A percentile compares a stretch with the other conserved stretches of the same genome.
Evolutionary conservation across 2,888 invertebrate genomes (phyloP).

Genomic region (Torymus auratus): DNA sequence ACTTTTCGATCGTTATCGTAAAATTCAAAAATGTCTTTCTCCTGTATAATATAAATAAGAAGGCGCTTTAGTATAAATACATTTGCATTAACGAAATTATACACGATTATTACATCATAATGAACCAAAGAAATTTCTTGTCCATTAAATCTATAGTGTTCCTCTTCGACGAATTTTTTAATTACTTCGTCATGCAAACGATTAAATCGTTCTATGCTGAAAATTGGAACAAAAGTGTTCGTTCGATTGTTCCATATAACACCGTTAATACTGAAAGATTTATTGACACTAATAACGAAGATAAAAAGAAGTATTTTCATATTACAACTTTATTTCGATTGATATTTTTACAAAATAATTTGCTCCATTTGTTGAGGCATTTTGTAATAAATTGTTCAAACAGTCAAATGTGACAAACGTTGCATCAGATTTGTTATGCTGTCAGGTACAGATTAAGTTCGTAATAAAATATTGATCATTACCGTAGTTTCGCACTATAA

Average conservation of each 20-base stretch:
- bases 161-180: background rate
- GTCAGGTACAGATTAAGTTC: too few relatives aligned
- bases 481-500: too few relatives aligned
- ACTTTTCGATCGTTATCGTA: conserved; percentile 61
- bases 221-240: conserved; percentile 43
- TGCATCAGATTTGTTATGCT: too few relatives aligned
- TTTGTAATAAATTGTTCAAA: too few relatives aligned
- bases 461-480: too few relatives aligned
- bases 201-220: conserved; percentile 10
- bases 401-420: too few relatives aligned
- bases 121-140: conserved; percentile 20
- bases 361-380: too few relatives aligned
- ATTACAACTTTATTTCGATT: background rate
- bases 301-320: conserved; percentile 32
- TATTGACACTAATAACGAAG: background rate
- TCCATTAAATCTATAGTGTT: conserved; percentile 27
- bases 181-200: background rate
- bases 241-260: conserved; percentile 23
- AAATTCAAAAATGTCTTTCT: conserved; percentile 53
- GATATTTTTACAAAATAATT: too few relatives aligned
- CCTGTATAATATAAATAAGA: conserved; percentile 21
- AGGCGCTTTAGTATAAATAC: background rate
- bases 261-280: conserved; percentile 8
- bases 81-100: background rate
- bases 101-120: conserved; percentile 20